phyloP scores from a whole-genome alignment of 1,140 invertebrate species.

The Diplogasteroides magnus region DNA sequence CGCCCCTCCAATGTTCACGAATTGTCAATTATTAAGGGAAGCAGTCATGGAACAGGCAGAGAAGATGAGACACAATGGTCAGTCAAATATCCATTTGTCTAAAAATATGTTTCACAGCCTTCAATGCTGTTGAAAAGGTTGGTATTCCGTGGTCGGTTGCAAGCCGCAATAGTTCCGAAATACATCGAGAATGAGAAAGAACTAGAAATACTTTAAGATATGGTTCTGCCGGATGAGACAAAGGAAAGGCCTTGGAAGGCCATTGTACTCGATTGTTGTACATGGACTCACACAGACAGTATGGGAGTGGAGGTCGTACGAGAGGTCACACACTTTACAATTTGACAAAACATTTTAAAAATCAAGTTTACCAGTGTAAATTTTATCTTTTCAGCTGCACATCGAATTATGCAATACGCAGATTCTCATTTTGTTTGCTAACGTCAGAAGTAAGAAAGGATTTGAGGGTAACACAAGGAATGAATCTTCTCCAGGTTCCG shows the following conservation, averaged over 20 bases:
- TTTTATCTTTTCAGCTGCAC: neutral
- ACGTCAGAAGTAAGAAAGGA: constrained; percentile 2
- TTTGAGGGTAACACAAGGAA: neutral
- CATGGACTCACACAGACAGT: constrained; percentile 22
- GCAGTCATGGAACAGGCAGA: neutral
- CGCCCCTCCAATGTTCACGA: constrained; percentile 16
- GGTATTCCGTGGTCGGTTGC: too few species aligned
- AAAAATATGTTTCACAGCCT: too few species aligned
- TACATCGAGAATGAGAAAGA: too few species aligned
- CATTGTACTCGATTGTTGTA: constrained; percentile 25
- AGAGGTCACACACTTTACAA: constrained; percentile 7
- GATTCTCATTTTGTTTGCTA: constrained; percentile 13
- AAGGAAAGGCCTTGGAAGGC: neutral
- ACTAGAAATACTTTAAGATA: too few species aligned
- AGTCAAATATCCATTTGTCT: too few species aligned
- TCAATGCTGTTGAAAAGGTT: too few species aligned
- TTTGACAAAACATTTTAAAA: too few species aligned
- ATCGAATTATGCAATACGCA: constrained; percentile 1
- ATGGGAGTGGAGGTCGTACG: constrained; percentile 22
- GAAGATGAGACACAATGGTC: neutral
- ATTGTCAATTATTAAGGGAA: constrained; percentile 12
- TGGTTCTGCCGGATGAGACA: neutral
- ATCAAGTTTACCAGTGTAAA: neutral
- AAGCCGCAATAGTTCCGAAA: too few species aligned
- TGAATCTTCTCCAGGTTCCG: neutral